A percentile compares a stretch with the other conserved stretches of the same genome.
phyloP scores from a whole-genome alignment of 2,113 vertebrate genomes.

The Oncorhynchus clarkii region DNA sequence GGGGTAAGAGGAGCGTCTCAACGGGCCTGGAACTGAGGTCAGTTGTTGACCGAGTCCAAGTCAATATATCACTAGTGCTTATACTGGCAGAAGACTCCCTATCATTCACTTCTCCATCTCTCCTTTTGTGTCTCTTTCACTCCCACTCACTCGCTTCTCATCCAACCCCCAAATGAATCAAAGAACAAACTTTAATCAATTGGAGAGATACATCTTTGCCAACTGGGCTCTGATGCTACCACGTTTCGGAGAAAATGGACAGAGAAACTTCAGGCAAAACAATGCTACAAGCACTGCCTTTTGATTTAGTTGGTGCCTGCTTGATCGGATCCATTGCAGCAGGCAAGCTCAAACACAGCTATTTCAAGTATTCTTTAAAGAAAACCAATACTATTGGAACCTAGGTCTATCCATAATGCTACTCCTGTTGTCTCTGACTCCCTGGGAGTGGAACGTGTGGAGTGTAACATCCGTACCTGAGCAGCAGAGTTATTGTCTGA shows the following conservation, averaged over 20 bases:
- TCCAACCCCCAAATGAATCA: conserved; percentile 33
- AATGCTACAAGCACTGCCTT: conserved; percentile 47
- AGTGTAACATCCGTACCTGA: background rate
- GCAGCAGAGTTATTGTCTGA: background rate
- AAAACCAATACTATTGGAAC: too few relatives aligned
- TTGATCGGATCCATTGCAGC: too few relatives aligned
- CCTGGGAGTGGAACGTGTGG: background rate
- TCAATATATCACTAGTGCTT: conserved; percentile 13
- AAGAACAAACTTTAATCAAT: conserved; percentile 36
- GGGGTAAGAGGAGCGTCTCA: background rate
- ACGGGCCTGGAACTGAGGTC: background rate
- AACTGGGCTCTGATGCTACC: background rate
- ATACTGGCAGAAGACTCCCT: background rate
- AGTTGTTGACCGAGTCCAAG: background rate
- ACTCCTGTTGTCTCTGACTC: background rate
- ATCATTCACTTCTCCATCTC: background rate
- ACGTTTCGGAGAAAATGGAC: background rate
- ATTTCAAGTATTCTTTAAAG: too few relatives aligned
- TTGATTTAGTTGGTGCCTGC: too few relatives aligned
- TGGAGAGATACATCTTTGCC: conserved; percentile 24
- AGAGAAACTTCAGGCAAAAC: conserved; percentile 51
- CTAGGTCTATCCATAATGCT: background rate
- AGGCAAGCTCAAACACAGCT: too few relatives aligned
- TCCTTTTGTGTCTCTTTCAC: background rate
- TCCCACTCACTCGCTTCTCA: conserved; percentile 5